Conservation (phyloP, 2,113 vertebrate species). For the Poecilia latipinna region DNA sequence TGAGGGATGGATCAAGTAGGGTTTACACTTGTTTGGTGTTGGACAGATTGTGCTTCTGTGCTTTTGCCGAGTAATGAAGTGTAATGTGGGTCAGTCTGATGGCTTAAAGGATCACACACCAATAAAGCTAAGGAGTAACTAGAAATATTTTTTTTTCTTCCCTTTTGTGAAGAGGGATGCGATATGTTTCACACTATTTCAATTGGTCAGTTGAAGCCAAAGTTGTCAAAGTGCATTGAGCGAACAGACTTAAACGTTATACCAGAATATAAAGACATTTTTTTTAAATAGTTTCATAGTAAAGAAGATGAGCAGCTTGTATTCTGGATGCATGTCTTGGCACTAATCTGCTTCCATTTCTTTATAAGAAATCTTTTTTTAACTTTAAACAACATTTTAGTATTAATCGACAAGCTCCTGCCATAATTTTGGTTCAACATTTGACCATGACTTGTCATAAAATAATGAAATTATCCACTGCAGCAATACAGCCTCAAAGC, state of each 20-base stretch:
- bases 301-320: too few species aligned
- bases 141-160: neutral
- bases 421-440: neutral
- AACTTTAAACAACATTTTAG: neutral
- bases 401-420: neutral
- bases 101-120: conserved; percentile 26
- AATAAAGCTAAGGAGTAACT: neutral
- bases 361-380: neutral
- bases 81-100: conserved; percentile 66
- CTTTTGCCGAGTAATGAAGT: conserved; percentile 30
- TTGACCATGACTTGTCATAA: neutral
- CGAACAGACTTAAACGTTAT: neutral
- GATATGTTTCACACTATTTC: neutral
- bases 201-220: neutral
- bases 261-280: neutral
- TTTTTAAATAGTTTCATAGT: neutral
- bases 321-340: neutral
- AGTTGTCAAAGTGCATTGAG: neutral
- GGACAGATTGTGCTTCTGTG: conserved; percentile 44
- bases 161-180: neutral
- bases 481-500: too few species aligned
- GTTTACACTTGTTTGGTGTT: conserved; percentile 13
- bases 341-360: neutral
- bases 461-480: neutral
- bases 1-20: conserved; percentile 6